These are phyloP conservation scores for Eufriesea mexicana DNA, from an alignment of 1,140 invertebrate genomes.

Conservation along the genomic window DNA sequence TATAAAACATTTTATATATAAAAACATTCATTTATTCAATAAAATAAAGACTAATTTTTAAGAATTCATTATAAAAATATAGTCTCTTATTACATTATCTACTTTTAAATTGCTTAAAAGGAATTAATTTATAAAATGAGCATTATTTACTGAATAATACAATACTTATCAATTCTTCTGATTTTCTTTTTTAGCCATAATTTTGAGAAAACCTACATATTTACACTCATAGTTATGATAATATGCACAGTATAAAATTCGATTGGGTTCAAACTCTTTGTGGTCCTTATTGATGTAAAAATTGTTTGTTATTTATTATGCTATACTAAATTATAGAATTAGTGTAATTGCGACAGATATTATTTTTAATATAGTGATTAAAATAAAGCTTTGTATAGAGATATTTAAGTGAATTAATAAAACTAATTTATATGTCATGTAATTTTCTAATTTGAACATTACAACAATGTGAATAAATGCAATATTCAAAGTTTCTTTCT, in stretches of 20 bases:
- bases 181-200: not conserved
- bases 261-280: not conserved
- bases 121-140: not conserved
- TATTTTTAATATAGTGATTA: not conserved
- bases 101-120: not conserved
- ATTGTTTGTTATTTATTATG: not conserved
- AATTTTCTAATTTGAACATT: not conserved
- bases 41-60: not conserved
- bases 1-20: not conserved
- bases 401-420: not conserved
- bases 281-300: not conserved
- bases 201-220: not conserved
- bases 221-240: not conserved
- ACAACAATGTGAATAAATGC: not conserved
- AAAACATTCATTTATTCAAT: not conserved
- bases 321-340: not conserved
- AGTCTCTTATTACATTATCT: not conserved
- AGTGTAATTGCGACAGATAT: not conserved
- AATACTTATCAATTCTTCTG: not conserved
- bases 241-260: not conserved
- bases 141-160: conserved; percentile 19
- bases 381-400: not conserved
- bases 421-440: not conserved
- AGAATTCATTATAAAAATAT: not conserved
- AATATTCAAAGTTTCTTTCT: not conserved